phyloP scores from a whole-genome alignment of 1,140 invertebrate genomes.

The Drosophila nasuta region DNA sequence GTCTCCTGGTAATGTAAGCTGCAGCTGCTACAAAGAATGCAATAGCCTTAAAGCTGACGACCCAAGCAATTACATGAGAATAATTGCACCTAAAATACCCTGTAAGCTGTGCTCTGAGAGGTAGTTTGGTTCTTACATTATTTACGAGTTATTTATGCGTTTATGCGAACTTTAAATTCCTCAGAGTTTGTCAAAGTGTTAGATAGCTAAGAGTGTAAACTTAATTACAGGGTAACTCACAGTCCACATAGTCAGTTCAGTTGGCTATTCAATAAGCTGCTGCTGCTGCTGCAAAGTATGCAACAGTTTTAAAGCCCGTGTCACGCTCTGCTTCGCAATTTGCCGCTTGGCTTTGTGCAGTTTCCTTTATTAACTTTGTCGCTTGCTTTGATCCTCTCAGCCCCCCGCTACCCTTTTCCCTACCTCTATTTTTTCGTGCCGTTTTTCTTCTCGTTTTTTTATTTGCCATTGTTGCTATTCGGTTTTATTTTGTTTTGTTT shows the following conservation, averaged over 20 bases:
- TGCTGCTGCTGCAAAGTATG: conserved; percentile 14
- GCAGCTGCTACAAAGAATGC: conserved; percentile 19
- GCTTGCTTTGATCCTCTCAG: conserved; percentile 32
- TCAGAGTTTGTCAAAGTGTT: no score
- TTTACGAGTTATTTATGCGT: no score
- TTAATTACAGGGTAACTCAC: background rate
- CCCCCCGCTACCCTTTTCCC: background rate
- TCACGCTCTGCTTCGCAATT: conserved; percentile 34
- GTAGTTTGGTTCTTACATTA: background rate
- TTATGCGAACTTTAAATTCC: no score
- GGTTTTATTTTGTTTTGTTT: conserved; percentile 5
- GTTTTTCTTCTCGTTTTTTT: background rate
- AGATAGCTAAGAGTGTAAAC: background rate
- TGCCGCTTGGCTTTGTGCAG: conserved; percentile 36
- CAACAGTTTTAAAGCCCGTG: conserved; percentile 39
- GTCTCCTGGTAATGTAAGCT: background rate
- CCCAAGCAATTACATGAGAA: background rate
- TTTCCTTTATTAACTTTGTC: conserved; percentile 38
- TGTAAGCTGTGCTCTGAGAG: background rate
- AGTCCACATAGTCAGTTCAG: background rate
- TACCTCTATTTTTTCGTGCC: background rate
- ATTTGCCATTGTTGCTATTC: conserved; percentile 8
- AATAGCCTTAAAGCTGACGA: conserved; percentile 26
- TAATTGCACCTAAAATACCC: background rate
- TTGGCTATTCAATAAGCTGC: background rate